Base-by-base conservation (phyloP, 1,140 invertebrate genomes). In the Leptoteleia sp. region DNA sequence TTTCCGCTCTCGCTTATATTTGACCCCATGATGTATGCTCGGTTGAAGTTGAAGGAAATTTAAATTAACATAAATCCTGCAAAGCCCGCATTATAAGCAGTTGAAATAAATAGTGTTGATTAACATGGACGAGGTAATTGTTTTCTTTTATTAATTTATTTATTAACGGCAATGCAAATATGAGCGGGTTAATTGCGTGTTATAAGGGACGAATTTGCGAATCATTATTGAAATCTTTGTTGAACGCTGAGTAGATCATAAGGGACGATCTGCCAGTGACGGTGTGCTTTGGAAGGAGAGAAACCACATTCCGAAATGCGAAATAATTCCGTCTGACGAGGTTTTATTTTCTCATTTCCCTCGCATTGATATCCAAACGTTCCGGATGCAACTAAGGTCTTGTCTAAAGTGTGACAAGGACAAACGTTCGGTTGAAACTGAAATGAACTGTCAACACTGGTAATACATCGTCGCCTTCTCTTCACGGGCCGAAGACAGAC, bases 381-480 rank as follows among this genome's bases (percentile, higher is more conserved):
- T 48, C 59, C 76, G 42, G 54, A 65, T 43, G 57, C 45, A 38
- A 62, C 52, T 33, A 52, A 40, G 62, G 9, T 19, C 54, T 54
- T 62, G 64, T 57, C 43, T 38, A 13, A 38, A 62, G 72, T 48
- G 52, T 65, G 59, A 79, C 54, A 76, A 75, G 75, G 42, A 62
- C 52, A 80, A 67, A 65, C 55, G 72, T 29, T 70, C 37, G 81
- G 76, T 43, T 12, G 70, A 65, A 76, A 78, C 73, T 80, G 83
- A 86, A 86, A 87, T 82, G 87, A 80, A 88, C 87, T 89, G 86
- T 89, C 88, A 87, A 82, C 82, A 82, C 68, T 78, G 84, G 85
- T 85, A 88, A 88, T 89, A 89, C 86, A 88, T 88, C 85, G 83
- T 86, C 85, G 84, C 83, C 85, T 87, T 83, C 81, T 64, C 47